Conservation (phyloP, 2,888 invertebrate genomes). For the Tenthredo livida region DNA sequence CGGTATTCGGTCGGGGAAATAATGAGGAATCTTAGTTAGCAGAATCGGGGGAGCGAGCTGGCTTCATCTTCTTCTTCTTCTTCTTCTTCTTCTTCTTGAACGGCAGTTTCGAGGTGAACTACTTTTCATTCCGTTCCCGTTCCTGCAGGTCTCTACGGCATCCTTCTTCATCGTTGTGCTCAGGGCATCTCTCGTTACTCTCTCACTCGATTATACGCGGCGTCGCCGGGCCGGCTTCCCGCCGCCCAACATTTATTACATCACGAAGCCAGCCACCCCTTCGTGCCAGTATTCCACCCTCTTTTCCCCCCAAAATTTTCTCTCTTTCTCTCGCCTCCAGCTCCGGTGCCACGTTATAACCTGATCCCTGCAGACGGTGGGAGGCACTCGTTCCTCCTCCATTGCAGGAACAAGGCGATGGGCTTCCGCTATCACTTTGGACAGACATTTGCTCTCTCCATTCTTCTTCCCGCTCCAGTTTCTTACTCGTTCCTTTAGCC, state of each 20-base stretch:
- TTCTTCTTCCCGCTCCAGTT: conserved; percentile 10
- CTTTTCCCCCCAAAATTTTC: not conserved
- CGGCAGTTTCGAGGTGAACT: conserved; percentile 23
- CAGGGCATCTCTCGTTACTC: conserved; percentile 29
- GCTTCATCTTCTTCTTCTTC: not conserved
- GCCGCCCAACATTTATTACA: conserved; percentile 45
- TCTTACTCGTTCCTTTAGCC: not conserved
- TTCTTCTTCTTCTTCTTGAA: conserved; percentile 10
- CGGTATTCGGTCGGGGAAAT: not conserved
- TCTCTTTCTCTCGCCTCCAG: not conserved
- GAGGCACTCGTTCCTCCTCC: not conserved
- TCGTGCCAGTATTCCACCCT: conserved; percentile 21
- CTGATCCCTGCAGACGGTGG: conserved; percentile 28
- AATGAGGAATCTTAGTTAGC: conserved; percentile 35
- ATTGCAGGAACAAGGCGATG: not conserved
- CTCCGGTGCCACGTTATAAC: conserved; percentile 30
- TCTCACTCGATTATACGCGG: conserved; percentile 46
- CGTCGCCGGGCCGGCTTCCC: conserved; percentile 40
- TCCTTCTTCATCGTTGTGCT: conserved; percentile 3
- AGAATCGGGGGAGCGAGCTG: not conserved
- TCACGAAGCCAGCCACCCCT: conserved; percentile 46
- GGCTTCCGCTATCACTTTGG: conserved; percentile 40
- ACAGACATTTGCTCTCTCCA: conserved; percentile 31
- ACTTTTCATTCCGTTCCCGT: conserved; percentile 44
- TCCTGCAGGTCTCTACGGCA: conserved; percentile 10